A percentile compares a stretch with the other conserved stretches of the same genome.
Evolutionary conservation across 2,797 vertebrate genomes (phyloP).

Genomic region (Neostethus bicornis): DNA sequence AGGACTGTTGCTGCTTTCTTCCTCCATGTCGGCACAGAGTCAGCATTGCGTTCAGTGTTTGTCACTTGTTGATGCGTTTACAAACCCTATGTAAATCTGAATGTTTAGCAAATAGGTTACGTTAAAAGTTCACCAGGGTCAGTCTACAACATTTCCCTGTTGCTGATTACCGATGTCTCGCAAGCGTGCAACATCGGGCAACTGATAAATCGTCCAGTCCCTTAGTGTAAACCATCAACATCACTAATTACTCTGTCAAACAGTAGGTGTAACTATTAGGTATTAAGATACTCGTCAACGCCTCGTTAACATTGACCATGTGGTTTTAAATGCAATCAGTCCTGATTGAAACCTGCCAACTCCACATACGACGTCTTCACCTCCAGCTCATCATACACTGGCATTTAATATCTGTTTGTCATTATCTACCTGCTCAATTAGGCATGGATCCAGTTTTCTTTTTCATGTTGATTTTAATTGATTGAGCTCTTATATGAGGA

Average conservation of each 20-base stretch:
- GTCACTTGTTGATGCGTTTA: no score
- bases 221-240: constrained; percentile 57
- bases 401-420: constrained; percentile 52
- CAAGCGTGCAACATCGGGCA: no score
- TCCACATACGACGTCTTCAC: constrained; percentile 41
- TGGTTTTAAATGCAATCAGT: constrained; percentile 65
- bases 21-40: no score
- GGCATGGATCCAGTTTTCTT: constrained; percentile 29
- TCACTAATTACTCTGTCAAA: constrained; percentile 61
- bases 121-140: no score
- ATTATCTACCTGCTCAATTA: constrained; percentile 40
- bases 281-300: constrained; percentile 73
- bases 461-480: constrained; percentile 50
- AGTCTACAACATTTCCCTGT: no score
- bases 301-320: constrained; percentile 63
- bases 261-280: constrained; percentile 55
- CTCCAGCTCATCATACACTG: constrained; percentile 44
- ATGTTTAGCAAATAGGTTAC: no score
- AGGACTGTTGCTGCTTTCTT: no score
- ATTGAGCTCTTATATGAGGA: constrained; percentile 38
- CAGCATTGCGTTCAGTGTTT: no score
- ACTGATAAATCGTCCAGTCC: no score
- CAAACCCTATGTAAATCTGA: no score
- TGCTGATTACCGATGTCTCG: no score
- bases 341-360: constrained; percentile 47